Evolutionary conservation across 2,888 invertebrate species (phyloP).

Genomic region (Diaphora mendica): DNA sequence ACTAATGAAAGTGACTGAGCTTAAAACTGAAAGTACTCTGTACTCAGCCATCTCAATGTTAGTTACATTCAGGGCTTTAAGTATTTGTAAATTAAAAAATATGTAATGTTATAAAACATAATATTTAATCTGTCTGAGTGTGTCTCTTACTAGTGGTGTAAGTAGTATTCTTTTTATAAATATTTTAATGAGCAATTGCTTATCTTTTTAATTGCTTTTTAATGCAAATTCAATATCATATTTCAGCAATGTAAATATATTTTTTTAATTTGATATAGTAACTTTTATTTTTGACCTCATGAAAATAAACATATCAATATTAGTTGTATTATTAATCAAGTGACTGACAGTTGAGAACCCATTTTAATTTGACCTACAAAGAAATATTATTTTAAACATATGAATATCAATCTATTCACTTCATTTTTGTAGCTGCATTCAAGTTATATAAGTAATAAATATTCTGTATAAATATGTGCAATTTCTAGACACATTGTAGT

Average conservation of each 20-base stretch:
- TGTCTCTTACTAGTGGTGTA: not conserved
- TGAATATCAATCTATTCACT: not conserved
- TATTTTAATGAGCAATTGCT: constrained; percentile 1
- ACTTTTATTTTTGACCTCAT: not conserved
- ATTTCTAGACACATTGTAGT: not conserved
- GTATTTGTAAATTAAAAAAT: constrained; percentile 6
- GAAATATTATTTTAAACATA: not conserved
- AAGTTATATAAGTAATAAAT: not conserved
- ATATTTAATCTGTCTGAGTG: not conserved
- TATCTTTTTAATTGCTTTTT: not conserved
- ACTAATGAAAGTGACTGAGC: constrained; percentile 54
- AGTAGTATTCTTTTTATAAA: not conserved
- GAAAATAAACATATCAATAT: not conserved
- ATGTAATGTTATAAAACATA: not conserved
- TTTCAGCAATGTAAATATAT: not conserved
- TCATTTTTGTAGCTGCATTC: not conserved
- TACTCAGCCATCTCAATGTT: constrained; percentile 25
- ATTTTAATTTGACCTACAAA: not conserved
- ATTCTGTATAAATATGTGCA: no score
- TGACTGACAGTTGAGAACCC: not conserved
- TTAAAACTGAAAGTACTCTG: constrained; percentile 52
- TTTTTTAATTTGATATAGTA: not conserved
- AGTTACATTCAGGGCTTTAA: constrained; percentile 20
- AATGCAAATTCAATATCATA: not conserved
- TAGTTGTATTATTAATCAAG: not conserved